Base-by-base conservation (phyloP, 2,113 vertebrate genomes). In the Cyprinodon tularosa region DNA sequence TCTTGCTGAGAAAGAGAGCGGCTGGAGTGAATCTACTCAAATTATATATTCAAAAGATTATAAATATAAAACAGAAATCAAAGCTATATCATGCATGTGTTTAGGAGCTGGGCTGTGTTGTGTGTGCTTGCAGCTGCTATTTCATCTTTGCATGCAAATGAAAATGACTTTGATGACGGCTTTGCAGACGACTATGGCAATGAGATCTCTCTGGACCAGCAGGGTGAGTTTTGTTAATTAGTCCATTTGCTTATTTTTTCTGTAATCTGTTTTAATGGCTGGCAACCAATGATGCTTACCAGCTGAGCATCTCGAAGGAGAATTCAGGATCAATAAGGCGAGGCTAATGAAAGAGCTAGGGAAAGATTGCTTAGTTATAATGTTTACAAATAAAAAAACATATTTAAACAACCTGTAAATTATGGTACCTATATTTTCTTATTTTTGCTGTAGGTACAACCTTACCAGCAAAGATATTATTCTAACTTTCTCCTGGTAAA, bases 141-240 rank as follows among this genome's bases (percentile, higher is more conserved):
- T 65, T 71, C 74, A 36, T 82, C 38, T 0, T 7, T 73, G 60
- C 74, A 82, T 44, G 64, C 61, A 62, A 86, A 88, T 50, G 78
- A 84, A 6, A 40, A 80, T 0, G 85, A 91, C 10, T 82, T 72
- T 48, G 88, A 88, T 1, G 67, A 45, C 12, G 84, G 84, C 29
- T 90, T 81, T 44, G 66, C 40, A 0, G 91, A 93, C 57, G 68
- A 62, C 78, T 92, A 87, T 29, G 87, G 86, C 65, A 91, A 94
- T 17, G 87, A 90, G 68, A 90, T 94, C 70, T 74, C 80, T 45
- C 76, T 70, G 68, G 84, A 86, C 38, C 89, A 72, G 65, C 81
- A 86, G 65, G 91, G 91, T 93, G 83, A 86, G 88, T 78, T 76
- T 36, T 36, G 45, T 64, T 84, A 82, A 8, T 50, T 50, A 57